Conservation (phyloP, 2,888 invertebrate genomes). For the Portevinia maculata region DNA sequence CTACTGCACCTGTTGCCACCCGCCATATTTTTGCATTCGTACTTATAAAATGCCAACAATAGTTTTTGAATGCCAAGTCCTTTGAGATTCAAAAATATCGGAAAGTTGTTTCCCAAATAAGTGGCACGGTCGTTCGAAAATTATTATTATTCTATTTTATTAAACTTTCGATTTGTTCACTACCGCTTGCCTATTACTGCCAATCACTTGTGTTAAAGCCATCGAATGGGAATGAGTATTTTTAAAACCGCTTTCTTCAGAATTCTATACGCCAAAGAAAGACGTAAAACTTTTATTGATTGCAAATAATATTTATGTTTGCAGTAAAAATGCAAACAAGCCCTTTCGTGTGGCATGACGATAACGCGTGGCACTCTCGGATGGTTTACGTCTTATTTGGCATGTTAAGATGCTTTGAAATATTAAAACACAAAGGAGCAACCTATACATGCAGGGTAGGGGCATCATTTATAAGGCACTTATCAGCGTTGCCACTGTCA, state of each 20-base stretch:
- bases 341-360: neutral
- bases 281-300: conserved; percentile 21
- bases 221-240: neutral
- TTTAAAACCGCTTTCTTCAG: conserved; percentile 29
- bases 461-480: neutral
- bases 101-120: neutral
- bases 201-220: conserved; percentile 1
- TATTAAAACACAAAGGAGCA: neutral
- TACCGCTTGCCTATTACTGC: conserved; percentile 24
- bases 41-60: neutral
- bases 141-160: neutral
- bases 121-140: neutral
- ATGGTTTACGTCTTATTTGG: neutral
- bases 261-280: neutral
- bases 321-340: conserved; percentile 19
- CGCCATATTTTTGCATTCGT: neutral
- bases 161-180: conserved; percentile 1
- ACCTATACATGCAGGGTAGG: neutral
- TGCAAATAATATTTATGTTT: conserved; percentile 20
- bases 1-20: no score
- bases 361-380: neutral
- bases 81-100: neutral
- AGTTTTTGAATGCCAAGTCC: neutral
- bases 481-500: no score
- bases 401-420: conserved; percentile 16